A percentile compares a stretch with the other conserved stretches of the same genome.
These are phyloP conservation scores for Drosophila subquinaria DNA, from an alignment of 2,888 invertebrate species.

Conservation along the genomic window DNA sequence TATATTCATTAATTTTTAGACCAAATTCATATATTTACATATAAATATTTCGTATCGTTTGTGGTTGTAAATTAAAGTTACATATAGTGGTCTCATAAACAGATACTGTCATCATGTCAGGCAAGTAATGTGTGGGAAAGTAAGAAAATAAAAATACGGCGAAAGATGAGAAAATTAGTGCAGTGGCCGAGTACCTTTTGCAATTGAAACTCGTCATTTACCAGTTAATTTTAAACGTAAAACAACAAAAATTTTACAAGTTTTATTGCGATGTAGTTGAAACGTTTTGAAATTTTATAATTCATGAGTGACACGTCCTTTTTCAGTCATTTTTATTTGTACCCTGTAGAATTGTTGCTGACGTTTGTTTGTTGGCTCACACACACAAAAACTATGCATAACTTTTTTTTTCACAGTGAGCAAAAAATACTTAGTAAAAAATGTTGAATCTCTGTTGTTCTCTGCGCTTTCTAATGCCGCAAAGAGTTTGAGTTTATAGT, in stretches of 20 bases:
- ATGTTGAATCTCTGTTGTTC: constrained; percentile 61
- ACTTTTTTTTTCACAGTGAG: constrained; percentile 37
- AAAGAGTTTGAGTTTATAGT: constrained; percentile 81
- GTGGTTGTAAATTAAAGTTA: not conserved
- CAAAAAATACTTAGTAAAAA: constrained; percentile 49
- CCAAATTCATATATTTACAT: not conserved
- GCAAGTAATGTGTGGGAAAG: not conserved
- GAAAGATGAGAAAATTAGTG: no score
- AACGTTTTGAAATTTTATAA: constrained; percentile 75
- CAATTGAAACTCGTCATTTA: constrained; percentile 73
- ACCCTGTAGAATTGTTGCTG: constrained; percentile 51
- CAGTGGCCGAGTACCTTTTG: constrained; percentile 40
- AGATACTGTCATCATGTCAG: not conserved
- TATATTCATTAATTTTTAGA: not conserved
- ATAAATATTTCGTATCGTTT: not conserved
- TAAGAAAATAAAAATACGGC: not conserved
- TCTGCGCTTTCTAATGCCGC: constrained; percentile 73
- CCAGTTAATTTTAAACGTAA: constrained; percentile 73
- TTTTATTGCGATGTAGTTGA: constrained; percentile 56
- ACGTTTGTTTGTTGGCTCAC: constrained; percentile 69
- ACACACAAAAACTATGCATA: constrained; percentile 54
- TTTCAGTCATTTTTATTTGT: not conserved
- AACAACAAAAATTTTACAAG: constrained; percentile 57
- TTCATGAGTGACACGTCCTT: constrained; percentile 59
- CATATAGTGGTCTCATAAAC: constrained; percentile 36